These are phyloP conservation scores for Macrophya annulata DNA, from an alignment of 2,888 invertebrate genomes.

Conservation along the genomic window DNA sequence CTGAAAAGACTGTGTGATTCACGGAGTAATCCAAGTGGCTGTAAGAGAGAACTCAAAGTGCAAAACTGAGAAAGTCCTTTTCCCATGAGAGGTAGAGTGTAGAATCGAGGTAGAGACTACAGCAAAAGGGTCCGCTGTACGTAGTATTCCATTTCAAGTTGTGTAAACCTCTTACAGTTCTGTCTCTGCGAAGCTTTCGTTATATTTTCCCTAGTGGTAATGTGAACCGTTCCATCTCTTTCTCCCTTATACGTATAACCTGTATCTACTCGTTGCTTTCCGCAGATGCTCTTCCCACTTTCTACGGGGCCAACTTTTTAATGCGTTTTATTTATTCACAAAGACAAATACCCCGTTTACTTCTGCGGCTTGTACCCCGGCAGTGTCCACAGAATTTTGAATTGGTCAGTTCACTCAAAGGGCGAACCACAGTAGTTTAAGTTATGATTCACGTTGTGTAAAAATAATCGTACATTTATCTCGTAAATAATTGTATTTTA, in stretches of 20 bases:
- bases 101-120: no score
- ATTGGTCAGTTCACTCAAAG: constrained; percentile 45
- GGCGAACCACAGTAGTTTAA: not conserved
- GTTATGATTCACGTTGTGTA: not conserved
- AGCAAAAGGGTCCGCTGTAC: not conserved
- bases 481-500: not conserved
- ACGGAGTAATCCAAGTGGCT: constrained; percentile 24
- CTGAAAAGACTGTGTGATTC: constrained; percentile 31
- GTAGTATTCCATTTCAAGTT: constrained; percentile 52
- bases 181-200: constrained; percentile 24
- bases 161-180: constrained; percentile 52
- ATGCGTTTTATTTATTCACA: constrained; percentile 79
- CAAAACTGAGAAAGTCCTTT: not conserved
- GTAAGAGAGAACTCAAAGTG: constrained; percentile 1
- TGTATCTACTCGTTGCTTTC: not conserved
- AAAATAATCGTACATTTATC: not conserved
- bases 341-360: constrained; percentile 78
- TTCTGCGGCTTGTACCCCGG: not conserved
- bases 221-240: constrained; percentile 5
- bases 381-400: not conserved
- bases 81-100: constrained; percentile 14
- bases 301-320: constrained; percentile 63
- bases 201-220: constrained; percentile 47
- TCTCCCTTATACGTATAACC: not conserved
- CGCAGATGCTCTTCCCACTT: not conserved